These are phyloP conservation scores for Scylla paramamosain DNA, from an alignment of 1,140 invertebrate genomes.

Conservation along the genomic window DNA sequence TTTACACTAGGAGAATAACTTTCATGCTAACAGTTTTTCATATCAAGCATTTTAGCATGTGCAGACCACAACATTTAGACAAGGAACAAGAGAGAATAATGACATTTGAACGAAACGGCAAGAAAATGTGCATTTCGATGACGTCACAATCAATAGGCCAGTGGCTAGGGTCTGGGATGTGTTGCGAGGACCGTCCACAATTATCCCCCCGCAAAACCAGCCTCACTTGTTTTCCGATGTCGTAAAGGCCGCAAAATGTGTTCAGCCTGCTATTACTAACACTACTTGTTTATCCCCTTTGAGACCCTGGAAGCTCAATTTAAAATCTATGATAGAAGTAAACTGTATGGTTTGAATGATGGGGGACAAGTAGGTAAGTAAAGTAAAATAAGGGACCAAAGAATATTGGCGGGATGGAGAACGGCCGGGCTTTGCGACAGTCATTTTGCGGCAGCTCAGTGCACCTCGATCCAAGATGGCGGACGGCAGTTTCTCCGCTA, in stretches of 20 bases:
- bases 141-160: slow-evolving; percentile 62
- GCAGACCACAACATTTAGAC: neutral
- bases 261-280: neutral
- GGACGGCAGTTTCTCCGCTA: neutral
- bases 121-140: slow-evolving; percentile 45
- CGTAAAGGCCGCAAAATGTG: slow-evolving; percentile 46
- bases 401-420: slow-evolving; percentile 38
- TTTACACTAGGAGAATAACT: neutral
- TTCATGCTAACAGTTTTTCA: neutral
- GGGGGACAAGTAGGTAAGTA: no score
- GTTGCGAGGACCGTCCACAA: slow-evolving; percentile 41
- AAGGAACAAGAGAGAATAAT: neutral
- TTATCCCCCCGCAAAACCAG: neutral
- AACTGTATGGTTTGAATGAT: neutral
- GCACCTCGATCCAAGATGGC: slow-evolving; percentile 52
- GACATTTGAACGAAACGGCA: slow-evolving; percentile 54
- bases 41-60: neutral
- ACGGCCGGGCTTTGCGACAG: slow-evolving; percentile 40
- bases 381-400: neutral
- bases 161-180: slow-evolving; percentile 6
- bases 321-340: neutral
- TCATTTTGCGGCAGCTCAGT: slow-evolving; percentile 62
- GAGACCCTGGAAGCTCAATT: neutral
- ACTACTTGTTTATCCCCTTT: neutral
- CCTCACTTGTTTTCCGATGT: slow-evolving; percentile 27